These are phyloP conservation scores for Peromyscus eremicus DNA, from an alignment of 2,797 vertebrate species.

Conservation along the genomic window DNA sequence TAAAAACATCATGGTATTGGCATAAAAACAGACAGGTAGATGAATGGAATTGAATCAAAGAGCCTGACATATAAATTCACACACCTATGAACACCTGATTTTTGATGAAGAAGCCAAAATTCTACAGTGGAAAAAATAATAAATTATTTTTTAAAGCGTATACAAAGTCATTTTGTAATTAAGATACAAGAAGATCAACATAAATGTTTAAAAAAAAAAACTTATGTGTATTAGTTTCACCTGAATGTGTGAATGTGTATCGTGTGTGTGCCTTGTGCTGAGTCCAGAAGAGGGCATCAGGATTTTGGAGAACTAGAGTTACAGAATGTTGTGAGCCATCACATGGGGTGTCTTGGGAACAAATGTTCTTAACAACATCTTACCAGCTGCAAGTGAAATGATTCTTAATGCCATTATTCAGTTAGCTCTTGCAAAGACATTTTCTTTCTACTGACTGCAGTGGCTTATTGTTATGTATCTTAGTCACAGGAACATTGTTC, in stretches of 20 bases:
- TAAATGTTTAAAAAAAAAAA: background rate
- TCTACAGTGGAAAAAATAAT: background rate
- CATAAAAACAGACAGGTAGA: too few relatives aligned
- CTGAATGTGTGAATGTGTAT: background rate
- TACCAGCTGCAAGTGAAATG: background rate
- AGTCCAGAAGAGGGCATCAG: background rate
- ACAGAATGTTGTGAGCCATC: background rate
- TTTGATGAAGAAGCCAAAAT: too few relatives aligned
- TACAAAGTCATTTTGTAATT: slow-evolving; percentile 16
- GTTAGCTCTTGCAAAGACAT: background rate
- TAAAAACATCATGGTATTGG: too few relatives aligned
- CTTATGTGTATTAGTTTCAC: background rate
- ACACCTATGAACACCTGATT: too few relatives aligned
- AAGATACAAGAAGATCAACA: background rate
- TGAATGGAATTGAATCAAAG: too few relatives aligned
- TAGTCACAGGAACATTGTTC: background rate
- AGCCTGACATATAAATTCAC: too few relatives aligned
- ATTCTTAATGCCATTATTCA: slow-evolving; percentile 5
- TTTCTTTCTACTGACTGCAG: background rate
- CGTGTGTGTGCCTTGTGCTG: too few relatives aligned
- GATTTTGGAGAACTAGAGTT: background rate
- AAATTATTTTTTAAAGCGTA: slow-evolving; percentile 26
- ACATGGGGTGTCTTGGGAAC: background rate
- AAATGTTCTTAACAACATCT: background rate
- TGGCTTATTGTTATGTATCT: background rate